Conservation (phyloP, 2,888 invertebrate species). For the Petrolisthes manimaculis region DNA sequence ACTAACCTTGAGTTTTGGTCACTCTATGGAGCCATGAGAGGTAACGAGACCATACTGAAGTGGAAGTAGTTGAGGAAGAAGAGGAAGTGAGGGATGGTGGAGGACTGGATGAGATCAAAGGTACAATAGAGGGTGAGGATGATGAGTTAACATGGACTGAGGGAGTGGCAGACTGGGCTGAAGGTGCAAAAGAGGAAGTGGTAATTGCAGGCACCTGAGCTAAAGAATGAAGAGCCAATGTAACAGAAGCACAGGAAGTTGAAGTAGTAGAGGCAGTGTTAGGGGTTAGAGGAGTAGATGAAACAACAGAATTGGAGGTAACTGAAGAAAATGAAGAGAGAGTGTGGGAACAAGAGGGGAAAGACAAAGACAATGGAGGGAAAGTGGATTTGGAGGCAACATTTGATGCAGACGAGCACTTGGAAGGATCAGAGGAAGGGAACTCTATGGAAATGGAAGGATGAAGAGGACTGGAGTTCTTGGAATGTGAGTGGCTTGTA, state of each 20-base stretch:
- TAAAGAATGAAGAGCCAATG: neutral
- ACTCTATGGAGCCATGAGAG: constrained; percentile 45
- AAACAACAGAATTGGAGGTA: too few relatives aligned
- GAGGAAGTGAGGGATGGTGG: constrained; percentile 3
- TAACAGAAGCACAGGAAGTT: neutral
- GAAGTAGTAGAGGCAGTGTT: neutral
- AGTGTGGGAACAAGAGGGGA: too few relatives aligned
- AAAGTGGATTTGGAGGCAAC: neutral
- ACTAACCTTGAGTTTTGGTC: constrained; percentile 45
- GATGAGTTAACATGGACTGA: neutral
- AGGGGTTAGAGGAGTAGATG: neutral
- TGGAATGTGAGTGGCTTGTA: too few relatives aligned
- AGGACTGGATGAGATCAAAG: neutral
- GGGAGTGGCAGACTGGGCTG: neutral
- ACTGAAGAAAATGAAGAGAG: too few relatives aligned
- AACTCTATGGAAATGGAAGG: too few relatives aligned
- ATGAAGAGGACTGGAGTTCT: too few relatives aligned
- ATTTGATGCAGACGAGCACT: neutral
- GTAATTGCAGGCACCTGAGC: neutral
- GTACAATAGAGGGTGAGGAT: neutral
- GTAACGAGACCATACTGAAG: constrained; percentile 50
- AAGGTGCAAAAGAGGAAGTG: neutral
- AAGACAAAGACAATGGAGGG: neutral
- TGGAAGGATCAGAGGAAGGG: neutral
- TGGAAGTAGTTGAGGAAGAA: neutral